Evolutionary conservation across 2,797 vertebrate genomes (phyloP).

Genomic region (Oreochromis mossambicus): DNA sequence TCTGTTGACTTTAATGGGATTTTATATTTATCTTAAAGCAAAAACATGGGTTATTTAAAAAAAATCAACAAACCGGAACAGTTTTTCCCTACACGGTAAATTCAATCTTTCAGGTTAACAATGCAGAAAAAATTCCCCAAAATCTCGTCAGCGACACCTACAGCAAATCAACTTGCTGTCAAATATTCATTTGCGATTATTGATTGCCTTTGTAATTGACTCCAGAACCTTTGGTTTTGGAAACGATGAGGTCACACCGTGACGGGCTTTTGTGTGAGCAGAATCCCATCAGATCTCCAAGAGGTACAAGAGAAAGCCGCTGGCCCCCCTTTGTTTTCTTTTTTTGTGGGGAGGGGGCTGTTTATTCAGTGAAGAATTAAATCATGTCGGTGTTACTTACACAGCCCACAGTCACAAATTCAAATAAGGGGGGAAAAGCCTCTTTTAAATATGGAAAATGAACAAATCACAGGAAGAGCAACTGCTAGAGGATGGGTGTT

Average conservation of each 20-base stretch:
- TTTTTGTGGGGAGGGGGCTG: neutral
- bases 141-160: conserved; percentile 61
- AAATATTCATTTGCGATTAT: conserved; percentile 64
- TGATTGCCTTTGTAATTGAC: conserved; percentile 72
- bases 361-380: neutral
- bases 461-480: neutral
- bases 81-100: conserved; percentile 36
- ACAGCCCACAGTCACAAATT: neutral
- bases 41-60: conserved; percentile 26
- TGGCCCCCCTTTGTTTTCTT: neutral
- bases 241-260: conserved; percentile 14
- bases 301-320: neutral
- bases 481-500: neutral
- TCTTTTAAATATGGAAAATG: neutral
- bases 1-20: conserved; percentile 3
- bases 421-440: rapidly evolving
- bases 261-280: conserved; percentile 46
- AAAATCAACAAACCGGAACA: conserved; percentile 32
- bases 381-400: neutral
- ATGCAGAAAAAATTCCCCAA: conserved; percentile 56
- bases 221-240: conserved; percentile 44
- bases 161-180: conserved; percentile 53
- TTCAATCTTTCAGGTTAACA: conserved; percentile 68
- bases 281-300: conserved; percentile 32
- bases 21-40: neutral